Evolutionary conservation across 2,888 invertebrate genomes (phyloP).

Genomic region (Nebria brevicollis): DNA sequence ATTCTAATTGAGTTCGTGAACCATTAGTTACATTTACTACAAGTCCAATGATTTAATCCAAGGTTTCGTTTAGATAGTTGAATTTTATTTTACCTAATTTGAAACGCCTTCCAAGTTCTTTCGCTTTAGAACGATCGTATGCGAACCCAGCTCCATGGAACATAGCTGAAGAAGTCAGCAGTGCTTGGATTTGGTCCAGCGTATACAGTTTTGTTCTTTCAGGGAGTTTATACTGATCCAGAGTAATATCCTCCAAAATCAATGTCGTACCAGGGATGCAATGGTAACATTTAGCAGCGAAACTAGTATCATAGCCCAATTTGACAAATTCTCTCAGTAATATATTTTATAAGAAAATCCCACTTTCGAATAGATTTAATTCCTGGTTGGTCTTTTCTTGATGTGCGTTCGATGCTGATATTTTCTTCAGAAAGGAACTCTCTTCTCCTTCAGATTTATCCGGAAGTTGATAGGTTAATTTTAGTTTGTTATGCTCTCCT

Average conservation of each 20-base stretch:
- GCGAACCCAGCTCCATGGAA: constrained; percentile 67
- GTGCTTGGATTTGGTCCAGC: constrained; percentile 63
- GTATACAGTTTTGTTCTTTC: constrained; percentile 61
- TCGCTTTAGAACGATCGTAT: constrained; percentile 61
- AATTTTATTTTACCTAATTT: background rate
- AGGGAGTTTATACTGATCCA: constrained; percentile 36
- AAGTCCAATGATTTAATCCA: no score
- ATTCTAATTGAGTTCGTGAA: no score
- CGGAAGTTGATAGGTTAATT: constrained; percentile 46
- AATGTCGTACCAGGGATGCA: no score
- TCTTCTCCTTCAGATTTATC: constrained; percentile 5
- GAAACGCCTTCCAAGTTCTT: constrained; percentile 8
- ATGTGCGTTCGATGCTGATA: constrained; percentile 4
- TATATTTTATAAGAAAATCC: constrained; percentile 54
- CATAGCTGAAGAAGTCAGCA: constrained; percentile 64
- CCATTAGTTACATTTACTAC: no score
- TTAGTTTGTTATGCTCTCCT: constrained; percentile 50
- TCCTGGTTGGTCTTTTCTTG: constrained; percentile 9
- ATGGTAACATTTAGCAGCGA: no score
- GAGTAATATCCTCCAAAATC: no score
- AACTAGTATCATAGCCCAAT: constrained; percentile 47
- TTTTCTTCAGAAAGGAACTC: background rate
- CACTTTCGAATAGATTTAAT: constrained; percentile 55
- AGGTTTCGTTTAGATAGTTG: no score
- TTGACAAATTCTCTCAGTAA: constrained; percentile 51